Base-by-base conservation (phyloP, 2,888 invertebrate genomes). In the Tenthredo livida region DNA sequence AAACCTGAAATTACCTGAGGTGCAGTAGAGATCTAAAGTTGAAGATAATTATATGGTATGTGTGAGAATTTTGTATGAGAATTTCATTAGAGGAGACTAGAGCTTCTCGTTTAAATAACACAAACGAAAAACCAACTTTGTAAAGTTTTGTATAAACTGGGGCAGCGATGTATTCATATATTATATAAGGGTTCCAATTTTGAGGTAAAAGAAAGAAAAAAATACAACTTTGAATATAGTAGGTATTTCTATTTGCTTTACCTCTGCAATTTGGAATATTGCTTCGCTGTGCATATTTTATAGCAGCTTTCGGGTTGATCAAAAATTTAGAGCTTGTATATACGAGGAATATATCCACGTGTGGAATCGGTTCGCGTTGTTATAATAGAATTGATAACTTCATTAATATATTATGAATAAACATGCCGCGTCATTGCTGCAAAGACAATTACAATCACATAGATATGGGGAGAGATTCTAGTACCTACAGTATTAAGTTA, bases 271-370 rank as follows among this genome's bases (percentile, higher is more conserved):
- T 17, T 33, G 33, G 17, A 67, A 67, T 67, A 67, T 67, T 67
- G 67, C 33, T 67, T 67, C 17, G 33, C 6, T 17, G 67, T 67
- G 17, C 15, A 67, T 67, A 67, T 67, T 67, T 67, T 33, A 67
- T 67, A 33, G 29, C 33, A 67, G 67, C 67, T 67, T 67, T 67
- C 33, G 67, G 33, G 67, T 67, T 7, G 33, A 67, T 67, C 12
- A 33, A 67, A 67, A 67, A 67, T 67, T 67, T 17, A 7, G 33
- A 67, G 21, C 33, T 12, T 7, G 33, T 21, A 29, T 67, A 33
- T 17, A 10, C 33, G 33, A 33, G 33, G 67, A 17, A 67, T 67
- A 4, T 33, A 1, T 33, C 25, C 25, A 29, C 29, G 33, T 21
- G 3, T 61, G 25, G 25, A 61, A 61, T 37, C 7, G 61, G 25